Percentiles rank a stretch among this genome's conserved stretches.
These are phyloP conservation scores for Perccottus glenii DNA, from an alignment of 2,113 vertebrate species.

Conservation along the genomic window DNA sequence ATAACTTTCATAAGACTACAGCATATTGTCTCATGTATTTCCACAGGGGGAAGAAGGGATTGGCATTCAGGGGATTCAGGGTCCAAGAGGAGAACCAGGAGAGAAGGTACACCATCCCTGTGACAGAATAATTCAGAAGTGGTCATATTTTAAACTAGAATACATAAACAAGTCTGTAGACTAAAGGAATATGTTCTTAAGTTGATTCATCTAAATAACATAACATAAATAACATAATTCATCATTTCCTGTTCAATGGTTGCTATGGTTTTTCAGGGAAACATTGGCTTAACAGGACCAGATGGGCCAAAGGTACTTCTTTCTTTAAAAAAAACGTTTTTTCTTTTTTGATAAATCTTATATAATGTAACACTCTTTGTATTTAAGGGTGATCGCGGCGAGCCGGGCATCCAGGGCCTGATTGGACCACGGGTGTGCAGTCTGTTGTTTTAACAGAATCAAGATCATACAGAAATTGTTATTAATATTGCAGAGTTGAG, in stretches of 20 bases:
- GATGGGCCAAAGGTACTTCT: slow-evolving; percentile 81
- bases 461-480: background rate
- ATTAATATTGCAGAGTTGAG: slow-evolving; percentile 14
- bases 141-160: background rate
- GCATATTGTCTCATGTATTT: background rate
- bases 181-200: no score
- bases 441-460: background rate
- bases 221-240: background rate
- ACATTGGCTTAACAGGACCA: slow-evolving; percentile 76
- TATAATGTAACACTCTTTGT: slow-evolving; percentile 9
- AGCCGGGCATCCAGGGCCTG: slow-evolving; percentile 75
- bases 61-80: slow-evolving; percentile 79
- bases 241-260: slow-evolving; percentile 5
- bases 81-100: slow-evolving; percentile 77
- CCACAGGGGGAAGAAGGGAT: slow-evolving; percentile 82
- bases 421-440: slow-evolving; percentile 74
- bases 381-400: slow-evolving; percentile 76
- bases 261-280: slow-evolving; percentile 76
- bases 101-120: slow-evolving; percentile 75
- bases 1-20: background rate
- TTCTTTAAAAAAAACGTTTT: background rate
- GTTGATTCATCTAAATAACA: background rate
- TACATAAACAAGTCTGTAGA: no score
- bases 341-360: background rate
- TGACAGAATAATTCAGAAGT: background rate